Conservation (phyloP, 2,888 invertebrate species). For the Terebella lapidaria region DNA sequence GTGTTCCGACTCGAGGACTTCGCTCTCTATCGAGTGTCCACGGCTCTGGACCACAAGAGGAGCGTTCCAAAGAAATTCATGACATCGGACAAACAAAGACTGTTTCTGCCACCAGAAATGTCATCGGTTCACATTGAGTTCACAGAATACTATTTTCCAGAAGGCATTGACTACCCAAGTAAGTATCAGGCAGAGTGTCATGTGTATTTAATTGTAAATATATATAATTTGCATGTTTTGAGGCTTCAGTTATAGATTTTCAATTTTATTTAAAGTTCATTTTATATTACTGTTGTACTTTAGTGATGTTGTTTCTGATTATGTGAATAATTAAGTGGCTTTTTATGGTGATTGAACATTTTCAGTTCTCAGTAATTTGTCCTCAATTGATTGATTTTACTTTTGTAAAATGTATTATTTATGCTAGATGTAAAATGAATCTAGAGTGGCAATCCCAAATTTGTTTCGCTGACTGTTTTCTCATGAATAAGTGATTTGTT, state of each 20-base stretch:
- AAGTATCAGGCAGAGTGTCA: constrained; percentile 13
- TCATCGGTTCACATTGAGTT: constrained; percentile 92
- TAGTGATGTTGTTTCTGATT: too few species aligned
- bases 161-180: constrained; percentile 56
- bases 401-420: too few species aligned
- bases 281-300: too few species aligned
- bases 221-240: not conserved
- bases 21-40: constrained; percentile 66
- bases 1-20: constrained; percentile 88
- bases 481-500: too few species aligned
- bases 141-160: constrained; percentile 88
- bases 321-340: too few species aligned
- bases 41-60: constrained; percentile 50
- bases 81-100: constrained; percentile 61
- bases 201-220: not conserved
- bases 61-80: constrained; percentile 70
- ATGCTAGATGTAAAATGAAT: too few species aligned
- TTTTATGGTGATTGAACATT: too few species aligned
- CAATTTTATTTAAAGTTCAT: not conserved
- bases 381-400: too few species aligned
- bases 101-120: constrained; percentile 82
- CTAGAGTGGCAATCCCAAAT: too few species aligned
- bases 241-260: not conserved
- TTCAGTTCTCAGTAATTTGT: too few species aligned
- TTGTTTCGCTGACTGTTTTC: too few species aligned